phyloP scores from a whole-genome alignment of 2,797 vertebrate genomes.

The Artibeus jamaicensis region DNA sequence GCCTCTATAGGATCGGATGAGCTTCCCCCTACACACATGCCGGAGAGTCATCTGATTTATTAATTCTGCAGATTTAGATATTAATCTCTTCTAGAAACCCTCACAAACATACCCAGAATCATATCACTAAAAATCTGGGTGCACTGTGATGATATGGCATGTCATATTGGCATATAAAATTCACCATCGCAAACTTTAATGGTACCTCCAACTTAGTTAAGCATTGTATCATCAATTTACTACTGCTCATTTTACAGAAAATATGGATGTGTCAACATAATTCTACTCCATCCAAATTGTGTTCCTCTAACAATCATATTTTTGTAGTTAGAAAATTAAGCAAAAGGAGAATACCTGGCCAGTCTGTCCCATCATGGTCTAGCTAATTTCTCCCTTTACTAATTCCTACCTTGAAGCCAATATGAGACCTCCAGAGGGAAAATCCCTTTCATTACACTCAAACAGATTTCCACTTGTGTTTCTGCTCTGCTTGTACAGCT shows the following conservation, averaged over 20 bases:
- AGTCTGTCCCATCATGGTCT: not conserved
- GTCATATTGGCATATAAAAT: not conserved
- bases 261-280: not conserved
- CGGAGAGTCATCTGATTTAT: not conserved
- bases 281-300: not conserved
- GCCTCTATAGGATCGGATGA: not conserved
- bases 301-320: not conserved
- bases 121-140: not conserved
- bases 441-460: not conserved
- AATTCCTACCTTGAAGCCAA: not conserved
- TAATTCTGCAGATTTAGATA: not conserved
- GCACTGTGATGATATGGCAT: not conserved
- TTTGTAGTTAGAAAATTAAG: not conserved
- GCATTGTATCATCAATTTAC: not conserved
- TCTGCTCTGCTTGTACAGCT: not conserved
- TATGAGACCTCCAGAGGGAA: not conserved
- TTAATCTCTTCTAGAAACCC: not conserved
- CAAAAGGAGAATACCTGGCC: not conserved
- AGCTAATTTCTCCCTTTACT: not conserved
- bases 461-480: not conserved
- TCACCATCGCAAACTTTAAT: not conserved
- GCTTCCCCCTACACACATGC: fast-evolving
- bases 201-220: not conserved
- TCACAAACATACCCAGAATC: not conserved
- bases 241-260: not conserved